Evolutionary conservation across 2,888 invertebrate species (phyloP), one percentile per base, ranked within the genome.

Genomic region (Nowickia ferox): DNA sequence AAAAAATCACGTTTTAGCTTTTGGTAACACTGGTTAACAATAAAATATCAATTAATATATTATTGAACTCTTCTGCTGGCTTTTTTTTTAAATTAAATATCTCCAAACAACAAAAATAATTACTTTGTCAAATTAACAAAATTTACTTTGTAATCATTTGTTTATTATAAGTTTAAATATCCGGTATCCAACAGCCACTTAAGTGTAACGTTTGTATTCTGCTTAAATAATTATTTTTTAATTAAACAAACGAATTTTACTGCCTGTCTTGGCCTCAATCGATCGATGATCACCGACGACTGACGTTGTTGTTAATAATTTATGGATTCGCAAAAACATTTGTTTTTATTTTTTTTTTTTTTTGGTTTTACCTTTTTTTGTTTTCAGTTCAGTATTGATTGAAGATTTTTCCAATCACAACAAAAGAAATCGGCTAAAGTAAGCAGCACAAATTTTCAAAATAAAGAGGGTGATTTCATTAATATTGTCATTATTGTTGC

Each of bases 361-460:
- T 71, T 78, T 65, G 63, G 57, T 65, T 76, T 22, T 68, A 51
- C 19, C 30, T 69, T 63, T 53, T 44, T 44, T 66, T 59, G 48
- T 22, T n/a, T 57, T 51, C 40, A 46, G 53, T 72, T 59, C 69
- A 38, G 79, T 86, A 79, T 76, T 76, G 86, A 79, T 80, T 86
- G 76, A 86, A 76, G 72, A 86, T 80, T 86, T 86, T 86, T 76
- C 83, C 76, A 80, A 83, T 83, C 76, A 63, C 59, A 79, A 75
- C 78, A 82, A 85, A 78, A 85, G 78, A 75, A 83, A 77, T 59
- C 77, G 46, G 15, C 53, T 53, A 71, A 69, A 61, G 30, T 61
- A 72, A 65, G 53, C 55, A 61, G 53, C 57, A 80, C 17, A 48
- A 80, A 59, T 40, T 68, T 78, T 53, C 40, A 30, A 19, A 76